These are phyloP conservation scores for Gymnorhina tibicen DNA, from an alignment of 2,113 vertebrate species.

Conservation along the genomic window DNA sequence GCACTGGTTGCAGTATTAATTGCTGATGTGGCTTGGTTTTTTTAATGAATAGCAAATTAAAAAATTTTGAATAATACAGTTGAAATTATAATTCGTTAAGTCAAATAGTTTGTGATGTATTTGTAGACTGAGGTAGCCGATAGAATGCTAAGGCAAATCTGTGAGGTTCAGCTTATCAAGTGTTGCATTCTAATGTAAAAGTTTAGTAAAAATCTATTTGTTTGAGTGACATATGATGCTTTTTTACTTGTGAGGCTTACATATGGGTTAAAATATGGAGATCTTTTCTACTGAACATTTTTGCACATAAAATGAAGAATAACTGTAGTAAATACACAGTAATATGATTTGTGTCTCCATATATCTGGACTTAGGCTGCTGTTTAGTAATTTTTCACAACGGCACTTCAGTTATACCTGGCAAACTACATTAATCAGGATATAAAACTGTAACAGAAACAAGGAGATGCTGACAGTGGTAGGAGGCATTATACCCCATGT, in stretches of 20 bases:
- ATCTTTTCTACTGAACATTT: neutral
- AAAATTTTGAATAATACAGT: neutral
- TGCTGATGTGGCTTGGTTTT: neutral
- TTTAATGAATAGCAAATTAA: neutral
- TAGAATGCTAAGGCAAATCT: neutral
- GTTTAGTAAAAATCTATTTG: neutral
- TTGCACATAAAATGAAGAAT: neutral
- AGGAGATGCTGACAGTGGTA: neutral
- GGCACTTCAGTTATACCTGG: neutral
- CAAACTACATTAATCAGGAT: neutral
- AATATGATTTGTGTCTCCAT: neutral
- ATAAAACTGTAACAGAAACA: neutral
- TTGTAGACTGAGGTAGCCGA: neutral
- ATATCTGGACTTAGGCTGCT: neutral
- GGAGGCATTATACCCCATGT: neutral
- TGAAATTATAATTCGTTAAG: neutral
- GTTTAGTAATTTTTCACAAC: neutral
- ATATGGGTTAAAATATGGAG: neutral
- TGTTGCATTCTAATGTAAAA: neutral
- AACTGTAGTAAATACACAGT: neutral
- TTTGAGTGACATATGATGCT: neutral
- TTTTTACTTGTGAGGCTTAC: neutral
- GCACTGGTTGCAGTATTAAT: neutral
- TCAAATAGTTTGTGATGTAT: neutral
- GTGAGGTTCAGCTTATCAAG: neutral